Evolutionary conservation across 2,113 vertebrate species (phyloP), one percentile per base, ranked within the genome.

Genomic region (Ceuthmochares aereus): DNA sequence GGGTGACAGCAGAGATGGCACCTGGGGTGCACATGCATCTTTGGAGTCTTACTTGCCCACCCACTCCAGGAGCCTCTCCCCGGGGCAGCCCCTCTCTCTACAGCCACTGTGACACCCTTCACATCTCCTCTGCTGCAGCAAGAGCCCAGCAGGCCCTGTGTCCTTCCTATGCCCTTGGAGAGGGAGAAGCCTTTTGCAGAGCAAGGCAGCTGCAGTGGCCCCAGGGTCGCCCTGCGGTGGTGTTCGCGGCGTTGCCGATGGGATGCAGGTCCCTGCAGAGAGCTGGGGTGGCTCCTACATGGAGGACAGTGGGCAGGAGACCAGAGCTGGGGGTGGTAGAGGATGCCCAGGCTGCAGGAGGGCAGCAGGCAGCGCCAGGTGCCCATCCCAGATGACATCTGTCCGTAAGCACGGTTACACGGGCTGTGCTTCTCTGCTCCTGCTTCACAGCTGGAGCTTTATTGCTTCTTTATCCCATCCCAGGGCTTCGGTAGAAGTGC

Each of bases 161-260:
- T 64, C 95, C 94, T 97, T 95, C 29, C 52, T 1, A 3, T 94
- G 84, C 63, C 96, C 93, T 94, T 95, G 95, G 64, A 87, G 83
- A n/a, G 0, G 0, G 10, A 49, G 77, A 7, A 92, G 89, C 73
- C 19, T 58, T 30, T 30, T 12, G 79, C 76, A 69, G 67, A 8
- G 62, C 87, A 42, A 47, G 76, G 87, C 76, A 54, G 62, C 70
- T 2, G 16, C 79, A 58, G 66, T 6, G 1, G 0, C 70, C 66
- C 54, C 8, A 0, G 58, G 18, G 25, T 26, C 2, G 0, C 37
- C 43, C 58, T 18, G 68, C 5, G 0, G 26, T 3, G 16, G 5
- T 69, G 42, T 37, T 49, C 4, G 0, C n/a, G 3, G 55, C 2
- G 5, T 55, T 81, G 34, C 74, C 7, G 1, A 4, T 4, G 58